These are phyloP conservation scores for Pica pica DNA, from an alignment of 2,113 vertebrate species.

Conservation along the genomic window DNA sequence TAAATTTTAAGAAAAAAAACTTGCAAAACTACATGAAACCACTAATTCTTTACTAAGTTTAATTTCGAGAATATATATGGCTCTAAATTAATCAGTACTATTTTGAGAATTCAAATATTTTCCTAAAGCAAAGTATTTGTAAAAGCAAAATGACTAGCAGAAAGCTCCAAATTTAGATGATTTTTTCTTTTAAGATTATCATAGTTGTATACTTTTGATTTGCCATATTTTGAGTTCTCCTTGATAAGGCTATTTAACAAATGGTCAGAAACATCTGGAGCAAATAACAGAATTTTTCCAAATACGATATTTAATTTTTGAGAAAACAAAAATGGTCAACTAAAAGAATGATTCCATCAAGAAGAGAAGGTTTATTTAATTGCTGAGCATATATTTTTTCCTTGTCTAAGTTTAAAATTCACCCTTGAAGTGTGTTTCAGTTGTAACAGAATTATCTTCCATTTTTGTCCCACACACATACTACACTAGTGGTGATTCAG, in stretches of 20 bases:
- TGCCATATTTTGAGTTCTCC: not conserved
- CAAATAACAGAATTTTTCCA: not conserved
- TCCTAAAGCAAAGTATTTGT: not conserved
- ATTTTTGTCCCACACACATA: fast-evolving
- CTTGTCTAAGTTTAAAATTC: not conserved
- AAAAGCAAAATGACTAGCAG: not conserved
- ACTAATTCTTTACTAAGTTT: not conserved
- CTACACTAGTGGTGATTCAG: not conserved
- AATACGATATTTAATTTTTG: not conserved
- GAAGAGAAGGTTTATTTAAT: not conserved
- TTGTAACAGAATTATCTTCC: not conserved
- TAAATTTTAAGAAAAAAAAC: not conserved
- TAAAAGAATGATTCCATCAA: not conserved
- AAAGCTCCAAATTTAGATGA: not conserved
- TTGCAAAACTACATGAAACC: not conserved
- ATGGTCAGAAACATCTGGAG: not conserved
- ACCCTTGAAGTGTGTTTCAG: not conserved
- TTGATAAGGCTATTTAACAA: not conserved
- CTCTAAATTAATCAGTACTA: not conserved
- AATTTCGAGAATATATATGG: not conserved
- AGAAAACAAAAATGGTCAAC: not conserved
- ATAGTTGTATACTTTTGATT: not conserved
- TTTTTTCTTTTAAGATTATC: not conserved
- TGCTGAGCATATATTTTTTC: not conserved
- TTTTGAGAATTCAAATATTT: not conserved